These are phyloP conservation scores for Scaptomyza tumidula DNA, from an alignment of 2,888 invertebrate genomes.

Conservation along the genomic window DNA sequence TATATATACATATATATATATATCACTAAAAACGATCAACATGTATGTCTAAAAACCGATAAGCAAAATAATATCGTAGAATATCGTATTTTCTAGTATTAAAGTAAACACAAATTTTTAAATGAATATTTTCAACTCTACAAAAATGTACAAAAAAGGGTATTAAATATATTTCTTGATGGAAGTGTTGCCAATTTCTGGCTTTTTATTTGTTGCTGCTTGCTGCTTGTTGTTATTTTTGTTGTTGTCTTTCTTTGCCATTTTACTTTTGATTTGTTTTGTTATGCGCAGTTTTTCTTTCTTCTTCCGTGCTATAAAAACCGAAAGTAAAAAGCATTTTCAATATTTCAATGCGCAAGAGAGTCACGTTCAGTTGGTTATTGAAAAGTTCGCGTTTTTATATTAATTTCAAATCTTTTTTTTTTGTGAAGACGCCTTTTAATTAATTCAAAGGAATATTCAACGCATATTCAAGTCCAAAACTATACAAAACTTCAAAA, in stretches of 20 bases:
- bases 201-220: slow-evolving; percentile 49
- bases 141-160: slow-evolving; percentile 33
- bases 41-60: not conserved
- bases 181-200: slow-evolving; percentile 35
- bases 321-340: slow-evolving; percentile 83
- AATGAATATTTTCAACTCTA: not conserved
- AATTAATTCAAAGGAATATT: slow-evolving; percentile 8
- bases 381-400: slow-evolving; percentile 52
- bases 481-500: not conserved
- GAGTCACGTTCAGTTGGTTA: slow-evolving; percentile 65
- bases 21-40: not conserved
- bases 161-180: slow-evolving; percentile 24
- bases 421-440: not conserved
- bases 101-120: not conserved
- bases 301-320: slow-evolving; percentile 84
- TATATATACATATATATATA: too few species aligned
- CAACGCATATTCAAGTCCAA: slow-evolving; percentile 10
- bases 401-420: slow-evolving; percentile 28
- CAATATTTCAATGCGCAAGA: slow-evolving; percentile 84
- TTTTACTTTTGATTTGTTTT: slow-evolving; percentile 68
- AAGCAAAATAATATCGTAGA: too few species aligned
- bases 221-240: slow-evolving; percentile 1
- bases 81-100: not conserved
- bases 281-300: slow-evolving; percentile 77
- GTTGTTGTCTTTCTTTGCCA: slow-evolving; percentile 48